These are phyloP conservation scores for Asbolus verrucosus DNA, from an alignment of 1,140 invertebrate species.

Conservation along the genomic window DNA sequence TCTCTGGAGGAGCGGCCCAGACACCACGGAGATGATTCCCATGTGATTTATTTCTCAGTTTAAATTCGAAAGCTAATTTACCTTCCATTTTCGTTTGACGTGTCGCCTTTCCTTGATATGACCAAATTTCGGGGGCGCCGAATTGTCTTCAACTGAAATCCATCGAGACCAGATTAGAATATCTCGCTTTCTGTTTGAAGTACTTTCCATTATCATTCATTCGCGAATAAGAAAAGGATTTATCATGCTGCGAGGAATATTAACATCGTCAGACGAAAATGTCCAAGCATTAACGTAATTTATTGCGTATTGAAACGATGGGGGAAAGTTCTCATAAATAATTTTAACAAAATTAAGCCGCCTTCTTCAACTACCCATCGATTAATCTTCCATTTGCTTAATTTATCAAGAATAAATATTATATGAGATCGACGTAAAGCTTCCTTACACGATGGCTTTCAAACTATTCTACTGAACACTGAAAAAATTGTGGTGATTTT, in stretches of 20 bases:
- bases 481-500: too few relatives aligned
- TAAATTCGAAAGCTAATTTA: constrained; percentile 46
- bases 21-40: constrained; percentile 15
- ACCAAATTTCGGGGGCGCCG: constrained; percentile 29
- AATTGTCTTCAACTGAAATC: constrained; percentile 40
- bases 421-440: too few relatives aligned
- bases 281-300: constrained; percentile 10
- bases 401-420: too few relatives aligned
- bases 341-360: neutral
- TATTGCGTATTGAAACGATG: constrained; percentile 24
- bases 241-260: constrained; percentile 34
- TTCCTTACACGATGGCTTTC: too few relatives aligned
- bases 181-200: constrained; percentile 29
- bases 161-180: constrained; percentile 39
- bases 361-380: too few relatives aligned
- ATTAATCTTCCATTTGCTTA: too few relatives aligned
- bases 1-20: constrained; percentile 12
- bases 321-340: neutral
- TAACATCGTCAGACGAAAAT: constrained; percentile 34
- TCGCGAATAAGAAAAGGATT: constrained; percentile 37
- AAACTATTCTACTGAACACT: too few relatives aligned
- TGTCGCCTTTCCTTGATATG: constrained; percentile 43
- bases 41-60: constrained; percentile 44
- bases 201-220: constrained; percentile 38
- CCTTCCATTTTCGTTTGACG: constrained; percentile 45